Evolutionary conservation across 2,113 vertebrate species (phyloP).

Genomic region (Dicerorhinus sumatrensis): DNA sequence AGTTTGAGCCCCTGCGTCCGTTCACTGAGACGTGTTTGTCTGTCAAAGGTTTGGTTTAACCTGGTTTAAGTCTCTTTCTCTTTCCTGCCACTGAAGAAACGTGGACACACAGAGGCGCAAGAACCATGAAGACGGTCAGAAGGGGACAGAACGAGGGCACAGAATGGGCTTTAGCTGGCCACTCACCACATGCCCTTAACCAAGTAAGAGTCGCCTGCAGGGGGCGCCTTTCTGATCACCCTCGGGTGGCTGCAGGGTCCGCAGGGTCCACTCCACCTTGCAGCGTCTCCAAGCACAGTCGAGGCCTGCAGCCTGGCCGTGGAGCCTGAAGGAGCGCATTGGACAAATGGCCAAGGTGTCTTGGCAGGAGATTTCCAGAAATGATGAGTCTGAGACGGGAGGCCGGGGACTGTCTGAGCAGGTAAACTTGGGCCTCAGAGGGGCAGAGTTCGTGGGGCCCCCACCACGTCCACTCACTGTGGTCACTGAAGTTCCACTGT

Average conservation of each 20-base stretch:
- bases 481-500: accelerated
- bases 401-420: neutral
- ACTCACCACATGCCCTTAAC: accelerated
- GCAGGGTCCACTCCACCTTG: accelerated
- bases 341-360: accelerated
- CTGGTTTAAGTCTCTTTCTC: too few species aligned
- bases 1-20: accelerated
- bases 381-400: accelerated
- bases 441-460: accelerated
- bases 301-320: accelerated
- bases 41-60: neutral
- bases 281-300: accelerated
- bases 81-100: neutral
- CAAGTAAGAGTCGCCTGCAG: accelerated
- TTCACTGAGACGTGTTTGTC: neutral
- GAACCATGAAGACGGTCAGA: accelerated
- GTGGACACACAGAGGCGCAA: accelerated
- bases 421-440: neutral
- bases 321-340: neutral
- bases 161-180: accelerated
- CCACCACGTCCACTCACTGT: accelerated
- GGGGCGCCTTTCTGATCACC: accelerated
- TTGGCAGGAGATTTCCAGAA: neutral
- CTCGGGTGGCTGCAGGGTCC: neutral
- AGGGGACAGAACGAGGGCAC: neutral